Evolutionary conservation across 2,113 vertebrate species (phyloP), one percentile per base, ranked within the genome.

Genomic region (Corythornis vintsioides): DNA sequence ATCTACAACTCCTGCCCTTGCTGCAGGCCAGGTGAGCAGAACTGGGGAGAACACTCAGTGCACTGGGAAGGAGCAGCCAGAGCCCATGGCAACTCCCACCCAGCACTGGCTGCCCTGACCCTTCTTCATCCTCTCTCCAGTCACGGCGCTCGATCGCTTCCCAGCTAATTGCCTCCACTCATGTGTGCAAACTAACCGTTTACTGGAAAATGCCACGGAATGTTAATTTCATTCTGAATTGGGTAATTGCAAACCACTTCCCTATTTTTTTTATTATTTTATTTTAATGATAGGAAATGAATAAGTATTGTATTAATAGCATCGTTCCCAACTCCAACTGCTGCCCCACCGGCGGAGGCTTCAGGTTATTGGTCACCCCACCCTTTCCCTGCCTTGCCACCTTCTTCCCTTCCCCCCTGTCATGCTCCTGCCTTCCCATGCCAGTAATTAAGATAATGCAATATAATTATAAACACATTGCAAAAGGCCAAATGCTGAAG

Each of bases 211-310:
- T 95, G 96, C 96, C 95, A 97, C 24, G 35, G 96, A 97, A 98
- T 98, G 97, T 96, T 98, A 97, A 98, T 98, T 97, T 97, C 95
- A 82, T 78, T 96, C 90, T 22, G 89, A 97, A 95, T 33, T 26
- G 91, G 91, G 94, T 94, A 96, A 96, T 93, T 94, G 94, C 80
- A 86, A 92, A 93, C 82, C 5, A 24, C 70, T 94, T 95, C 86
- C 65, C 66, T 9, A 5, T n/a, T 64, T 64, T 33, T 42, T 64
- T 43, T 50, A 90, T 92, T 96, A 35, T 10, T 38, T 38, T 38
- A 38, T 82, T 82, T 88, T 90, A 43, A 92, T 89, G 88, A 83
- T 90, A 85, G 52, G 88, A 92, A 97, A 96, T 92, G 94, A 97
- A 94, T 95, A 95, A 96, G 95, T 74, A 86, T 92, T 91, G 86